A percentile compares a stretch with the other conserved stretches of the same genome.
These are phyloP conservation scores for Lutraria rhynchaena DNA, from an alignment of 1,140 invertebrate species.

Conservation along the genomic window DNA sequence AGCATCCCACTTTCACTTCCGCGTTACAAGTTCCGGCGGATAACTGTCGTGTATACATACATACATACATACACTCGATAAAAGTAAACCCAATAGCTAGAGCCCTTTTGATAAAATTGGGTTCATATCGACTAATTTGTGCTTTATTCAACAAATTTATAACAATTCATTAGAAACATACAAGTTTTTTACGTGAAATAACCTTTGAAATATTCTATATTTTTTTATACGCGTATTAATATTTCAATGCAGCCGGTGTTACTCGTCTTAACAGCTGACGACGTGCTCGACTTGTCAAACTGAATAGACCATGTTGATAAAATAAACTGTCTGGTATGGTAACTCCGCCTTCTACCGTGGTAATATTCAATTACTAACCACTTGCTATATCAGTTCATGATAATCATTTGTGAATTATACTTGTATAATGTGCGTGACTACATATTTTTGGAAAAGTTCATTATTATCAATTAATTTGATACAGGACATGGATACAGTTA, in stretches of 20 bases:
- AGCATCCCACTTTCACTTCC: slow-evolving; percentile 7
- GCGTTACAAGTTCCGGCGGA: slow-evolving; percentile 23
- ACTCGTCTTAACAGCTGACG: slow-evolving; percentile 36
- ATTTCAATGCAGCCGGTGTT: neutral
- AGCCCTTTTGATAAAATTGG: too few relatives aligned
- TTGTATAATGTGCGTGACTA: neutral
- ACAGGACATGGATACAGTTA: too few relatives aligned
- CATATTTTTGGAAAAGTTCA: neutral
- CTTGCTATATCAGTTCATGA: slow-evolving; percentile 28
- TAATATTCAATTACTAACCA: slow-evolving; percentile 34
- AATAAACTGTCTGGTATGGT: slow-evolving; percentile 38
- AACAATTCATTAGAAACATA: too few relatives aligned
- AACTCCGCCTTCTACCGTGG: slow-evolving; percentile 37
- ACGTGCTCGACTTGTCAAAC: slow-evolving; percentile 36
- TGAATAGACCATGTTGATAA: slow-evolving; percentile 8
- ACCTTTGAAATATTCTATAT: too few relatives aligned
- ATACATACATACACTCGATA: too few relatives aligned
- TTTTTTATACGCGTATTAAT: slow-evolving; percentile 28
- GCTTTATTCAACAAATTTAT: too few relatives aligned
- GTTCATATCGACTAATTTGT: too few relatives aligned
- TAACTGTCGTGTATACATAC: neutral
- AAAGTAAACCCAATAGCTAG: too few relatives aligned
- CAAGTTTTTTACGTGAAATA: too few relatives aligned
- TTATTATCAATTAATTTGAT: too few relatives aligned
- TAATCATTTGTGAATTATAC: neutral